These are phyloP conservation scores for Esox lucius DNA, from an alignment of 2,797 vertebrate species.

Conservation along the genomic window DNA sequence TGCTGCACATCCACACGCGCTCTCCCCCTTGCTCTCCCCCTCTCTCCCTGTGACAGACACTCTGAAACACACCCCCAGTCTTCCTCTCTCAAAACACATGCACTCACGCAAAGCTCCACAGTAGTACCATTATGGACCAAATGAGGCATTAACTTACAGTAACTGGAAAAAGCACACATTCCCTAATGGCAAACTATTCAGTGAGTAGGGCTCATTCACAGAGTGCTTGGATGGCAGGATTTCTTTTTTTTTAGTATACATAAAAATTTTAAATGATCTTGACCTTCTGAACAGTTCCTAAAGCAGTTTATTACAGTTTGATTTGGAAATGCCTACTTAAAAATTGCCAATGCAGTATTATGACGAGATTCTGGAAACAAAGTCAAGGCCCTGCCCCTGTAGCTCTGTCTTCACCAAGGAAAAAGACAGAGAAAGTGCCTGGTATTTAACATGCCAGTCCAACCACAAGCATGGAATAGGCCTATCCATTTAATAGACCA, in stretches of 20 bases:
- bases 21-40: neutral
- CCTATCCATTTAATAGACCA: slow-evolving; percentile 15
- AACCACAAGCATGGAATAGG: slow-evolving; percentile 25
- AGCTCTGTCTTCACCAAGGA: neutral
- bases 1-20: too few relatives aligned
- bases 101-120: slow-evolving; percentile 18
- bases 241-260: too few relatives aligned
- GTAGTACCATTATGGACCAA: neutral
- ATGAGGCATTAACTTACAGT: slow-evolving; percentile 1
- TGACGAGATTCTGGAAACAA: neutral
- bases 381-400: neutral
- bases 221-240: neutral
- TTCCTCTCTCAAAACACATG: slow-evolving; percentile 32
- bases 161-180: neutral
- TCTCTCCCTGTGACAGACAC: neutral
- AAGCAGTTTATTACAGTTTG: neutral
- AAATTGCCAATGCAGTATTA: neutral
- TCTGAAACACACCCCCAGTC: slow-evolving; percentile 11
- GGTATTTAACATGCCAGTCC: slow-evolving; percentile 4
- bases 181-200: neutral
- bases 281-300: neutral
- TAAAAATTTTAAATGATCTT: neutral
- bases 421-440: slow-evolving; percentile 11
- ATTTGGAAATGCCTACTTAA: neutral
- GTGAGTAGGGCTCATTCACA: neutral